Base-by-base conservation (phyloP, 2,113 vertebrate species). In the Sylvia atricapilla region DNA sequence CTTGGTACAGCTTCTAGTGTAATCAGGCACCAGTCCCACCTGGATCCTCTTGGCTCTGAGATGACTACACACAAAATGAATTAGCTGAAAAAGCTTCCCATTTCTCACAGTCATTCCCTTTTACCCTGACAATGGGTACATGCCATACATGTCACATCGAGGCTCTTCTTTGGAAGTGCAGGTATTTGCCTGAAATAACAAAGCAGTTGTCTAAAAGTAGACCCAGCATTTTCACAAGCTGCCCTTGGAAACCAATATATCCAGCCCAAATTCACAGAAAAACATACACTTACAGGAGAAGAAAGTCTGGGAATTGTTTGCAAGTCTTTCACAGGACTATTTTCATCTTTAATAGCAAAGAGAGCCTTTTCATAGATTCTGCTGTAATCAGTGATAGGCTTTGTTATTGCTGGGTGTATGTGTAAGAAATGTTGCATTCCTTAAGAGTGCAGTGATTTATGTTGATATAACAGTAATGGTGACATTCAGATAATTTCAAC, bases 31-130 rank as follows among this genome's bases (percentile, higher is more conserved):
- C 78, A 63, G 77, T 77, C 75, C 87, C 90, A 88, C 68, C 68
- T 90, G 82, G 82, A 93, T 52, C 55, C 60, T 90, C 85, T 86
- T 88, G 72, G 31, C 87, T 93, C 87, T 78, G 85, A 67, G 69
- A 78, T 60, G 85, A 88, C 92, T 91, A 58, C 63, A 55, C 75
- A 77, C 46, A 82, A 92, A 96, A 95, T 37, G 79, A 94, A 84
- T 93, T 95, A 95, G 68, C 68, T 86, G 90, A 24, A 85, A 90
- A 95, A 77, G 47, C 76, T 96, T 77, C 85, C 90, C 60, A 49
- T 96, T 96, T 95, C 88, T 95, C 93, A 94, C 63, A 90, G 82
- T 94, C 6, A 1, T 86, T 90, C 59, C 47, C 20, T 93, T 93
- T 89, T 72, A 86, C 41, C 46, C 67, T 92, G 82, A 93, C 83